phyloP scores from a whole-genome alignment of 1,140 invertebrate species.

The Polypedilum pembai region DNA sequence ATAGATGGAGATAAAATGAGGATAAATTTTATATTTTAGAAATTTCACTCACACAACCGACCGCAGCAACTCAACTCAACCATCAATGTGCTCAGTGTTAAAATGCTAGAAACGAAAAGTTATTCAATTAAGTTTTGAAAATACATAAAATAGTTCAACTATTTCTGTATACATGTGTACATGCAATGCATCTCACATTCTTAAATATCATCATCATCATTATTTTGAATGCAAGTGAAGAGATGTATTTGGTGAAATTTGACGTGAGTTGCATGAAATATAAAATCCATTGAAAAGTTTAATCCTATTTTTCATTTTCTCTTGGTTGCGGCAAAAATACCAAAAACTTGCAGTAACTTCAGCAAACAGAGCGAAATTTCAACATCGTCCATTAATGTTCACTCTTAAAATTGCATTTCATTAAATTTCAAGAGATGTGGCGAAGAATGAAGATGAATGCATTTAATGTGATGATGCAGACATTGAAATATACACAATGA shows the following conservation, averaged over 20 bases:
- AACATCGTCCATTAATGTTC: background rate
- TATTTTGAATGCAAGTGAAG: background rate
- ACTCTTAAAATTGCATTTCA: constrained; percentile 11
- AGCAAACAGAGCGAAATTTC: background rate
- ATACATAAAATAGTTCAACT: constrained; percentile 10
- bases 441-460: background rate
- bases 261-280: background rate
- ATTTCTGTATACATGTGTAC: background rate
- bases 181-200: background rate
- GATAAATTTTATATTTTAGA: too few relatives aligned
- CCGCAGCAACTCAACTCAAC: background rate
- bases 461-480: background rate
- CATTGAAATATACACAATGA: background rate
- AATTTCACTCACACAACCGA: background rate
- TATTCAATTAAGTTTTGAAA: constrained; percentile 27
- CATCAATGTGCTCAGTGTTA: background rate
- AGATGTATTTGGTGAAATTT: background rate
- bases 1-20: too few relatives aligned
- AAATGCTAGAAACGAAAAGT: constrained; percentile 25
- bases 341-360: background rate
- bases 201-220: constrained; percentile 2
- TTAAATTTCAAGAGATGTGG: background rate
- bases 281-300: background rate
- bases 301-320: background rate
- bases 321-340: background rate